Base-by-base conservation (phyloP, 2,113 vertebrate genomes). In the Microcebus ravelobensis region DNA sequence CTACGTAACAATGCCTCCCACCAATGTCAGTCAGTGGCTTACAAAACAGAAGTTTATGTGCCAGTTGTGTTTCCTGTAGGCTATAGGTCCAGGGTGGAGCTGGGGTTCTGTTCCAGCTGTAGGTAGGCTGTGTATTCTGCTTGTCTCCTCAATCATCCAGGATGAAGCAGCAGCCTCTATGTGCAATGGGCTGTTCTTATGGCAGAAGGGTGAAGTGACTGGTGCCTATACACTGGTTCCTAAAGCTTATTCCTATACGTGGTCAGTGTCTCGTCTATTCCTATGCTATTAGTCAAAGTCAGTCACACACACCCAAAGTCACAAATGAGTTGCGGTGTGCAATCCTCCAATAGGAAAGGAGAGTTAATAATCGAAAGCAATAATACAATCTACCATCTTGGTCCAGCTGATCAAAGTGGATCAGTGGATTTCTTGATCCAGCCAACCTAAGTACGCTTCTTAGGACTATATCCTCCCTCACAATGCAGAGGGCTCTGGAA, bases 51-150 rank as follows among this genome's bases (percentile, higher is more conserved):
- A 13, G 8, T 36, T 42, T 8, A 6, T 55, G 52, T 55, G n/a
- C n/a, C 5, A 0, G 8, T 25, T 74, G 13, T 61, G 17, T 74
- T 17, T 88, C 52, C 14, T 14, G 14, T 67, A 10, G 11, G 5
- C 42, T 34, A 1, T 6, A 84, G 14, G 74, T 85, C 15, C 21
- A 6, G 48, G 48, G 48, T 48, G 48, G 48, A 8, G 45, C 6
- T 36, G n/a, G 25, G 13, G 31, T 31, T 70, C 52, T 63, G 4
- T 11, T 25, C 34, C 27, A 76, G 13, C 8, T n/a, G 4, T 34
- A 11, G 5, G 21, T 39, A 29, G 39, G 1, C 11, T 39, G 2
- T n/a, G 3, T 13, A 5, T 45, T 65, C 42, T n/a, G 5, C 23
- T 45, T 39, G 50, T 85, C 18, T 48, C 45, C 79, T 63, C 42